These are phyloP conservation scores for Chironomus striatipennis DNA, from an alignment of 1,140 invertebrate genomes.

Conservation along the genomic window DNA sequence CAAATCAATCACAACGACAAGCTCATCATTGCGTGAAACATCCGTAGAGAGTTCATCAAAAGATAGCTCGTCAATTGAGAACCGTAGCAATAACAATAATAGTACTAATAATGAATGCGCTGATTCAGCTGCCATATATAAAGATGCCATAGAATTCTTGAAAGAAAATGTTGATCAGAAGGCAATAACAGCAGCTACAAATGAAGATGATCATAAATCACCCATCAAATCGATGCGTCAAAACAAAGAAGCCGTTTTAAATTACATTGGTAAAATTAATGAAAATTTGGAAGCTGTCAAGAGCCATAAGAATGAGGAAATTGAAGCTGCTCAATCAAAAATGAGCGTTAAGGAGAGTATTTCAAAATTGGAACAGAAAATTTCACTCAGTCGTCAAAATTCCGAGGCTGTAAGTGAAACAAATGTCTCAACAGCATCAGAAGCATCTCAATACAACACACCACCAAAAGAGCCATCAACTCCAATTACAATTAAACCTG, in stretches of 20 bases:
- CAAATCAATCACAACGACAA: slow-evolving; percentile 10
- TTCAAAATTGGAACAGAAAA: neutral
- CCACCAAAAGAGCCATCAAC: neutral
- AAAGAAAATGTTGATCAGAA: neutral
- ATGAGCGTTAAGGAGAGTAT: neutral
- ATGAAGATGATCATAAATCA: slow-evolving; percentile 7
- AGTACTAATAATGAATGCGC: neutral
- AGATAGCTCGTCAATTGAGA: neutral
- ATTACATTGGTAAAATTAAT: slow-evolving; percentile 23
- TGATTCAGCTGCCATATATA: slow-evolving; percentile 10
- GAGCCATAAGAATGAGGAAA: neutral
- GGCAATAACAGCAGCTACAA: neutral
- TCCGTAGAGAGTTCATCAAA: slow-evolving; percentile 14
- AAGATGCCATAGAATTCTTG: slow-evolving; percentile 15
- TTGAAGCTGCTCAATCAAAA: neutral
- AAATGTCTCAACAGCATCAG: neutral
- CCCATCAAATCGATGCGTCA: slow-evolving; percentile 19
- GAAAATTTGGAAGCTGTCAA: slow-evolving; percentile 11
- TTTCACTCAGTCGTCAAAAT: neutral
- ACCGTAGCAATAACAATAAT: neutral
- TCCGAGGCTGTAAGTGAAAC: neutral
- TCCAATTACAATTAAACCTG: neutral
- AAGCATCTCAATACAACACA: neutral
- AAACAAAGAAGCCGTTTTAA: slow-evolving; percentile 4
- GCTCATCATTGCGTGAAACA: slow-evolving; percentile 14